phyloP scores from a whole-genome alignment of 2,797 vertebrate genomes.

The Chaenodraco wilsoni region DNA sequence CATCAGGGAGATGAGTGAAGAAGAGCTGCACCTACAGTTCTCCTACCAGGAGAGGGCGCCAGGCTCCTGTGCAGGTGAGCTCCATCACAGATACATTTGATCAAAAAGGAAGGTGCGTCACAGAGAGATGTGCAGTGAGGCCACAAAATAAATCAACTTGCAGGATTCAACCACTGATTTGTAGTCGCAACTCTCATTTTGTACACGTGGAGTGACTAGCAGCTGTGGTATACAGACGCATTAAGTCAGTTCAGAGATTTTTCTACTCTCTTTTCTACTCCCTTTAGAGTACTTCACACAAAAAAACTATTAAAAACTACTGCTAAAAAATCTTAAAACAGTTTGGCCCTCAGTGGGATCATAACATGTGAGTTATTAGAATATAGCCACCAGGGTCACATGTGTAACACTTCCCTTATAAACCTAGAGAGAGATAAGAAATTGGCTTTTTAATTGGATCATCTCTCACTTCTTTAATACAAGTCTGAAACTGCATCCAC shows the following conservation, averaged over 20 bases:
- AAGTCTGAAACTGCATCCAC: slow-evolving; percentile 17
- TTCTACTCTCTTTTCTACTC: no score
- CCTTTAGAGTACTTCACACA: not conserved
- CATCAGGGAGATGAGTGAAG: slow-evolving; percentile 91
- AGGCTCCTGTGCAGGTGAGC: slow-evolving; percentile 87
- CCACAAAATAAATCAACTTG: slow-evolving; percentile 11
- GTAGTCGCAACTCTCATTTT: not conserved
- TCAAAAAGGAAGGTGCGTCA: not conserved
- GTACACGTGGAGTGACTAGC: not conserved
- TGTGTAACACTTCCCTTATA: slow-evolving; percentile 17
- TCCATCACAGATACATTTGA: not conserved
- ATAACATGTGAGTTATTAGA: slow-evolving; percentile 37
- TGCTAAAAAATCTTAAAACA: not conserved
- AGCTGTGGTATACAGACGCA: not conserved
- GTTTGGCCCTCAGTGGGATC: slow-evolving; percentile 2
- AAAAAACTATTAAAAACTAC: not conserved
- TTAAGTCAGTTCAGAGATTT: not conserved
- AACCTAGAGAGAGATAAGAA: slow-evolving; percentile 39
- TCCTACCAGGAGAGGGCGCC: slow-evolving; percentile 90
- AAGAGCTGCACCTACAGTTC: slow-evolving; percentile 93
- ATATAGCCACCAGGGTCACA: slow-evolving; percentile 23
- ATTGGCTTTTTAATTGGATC: slow-evolving; percentile 58
- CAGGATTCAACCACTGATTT: not conserved
- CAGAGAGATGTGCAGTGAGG: not conserved
- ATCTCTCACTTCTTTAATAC: slow-evolving; percentile 37